Base-by-base conservation (phyloP, 2,113 vertebrate genomes). In the Grus americana region DNA sequence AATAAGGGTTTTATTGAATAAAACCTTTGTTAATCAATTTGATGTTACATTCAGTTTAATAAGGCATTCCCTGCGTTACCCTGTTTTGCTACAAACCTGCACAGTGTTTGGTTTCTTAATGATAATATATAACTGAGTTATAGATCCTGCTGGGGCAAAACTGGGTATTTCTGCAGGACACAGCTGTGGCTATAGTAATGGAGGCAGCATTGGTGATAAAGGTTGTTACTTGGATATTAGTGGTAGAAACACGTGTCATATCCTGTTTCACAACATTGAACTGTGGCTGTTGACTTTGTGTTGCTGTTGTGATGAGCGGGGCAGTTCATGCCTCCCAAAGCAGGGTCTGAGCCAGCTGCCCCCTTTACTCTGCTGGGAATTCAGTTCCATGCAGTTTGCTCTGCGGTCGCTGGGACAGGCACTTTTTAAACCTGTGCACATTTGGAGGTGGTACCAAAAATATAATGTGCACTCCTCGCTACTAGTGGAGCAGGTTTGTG, bases 321-420 rank as follows among this genome's bases (percentile, higher is more conserved):
- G 70, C 47, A 61, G 68, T 70, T 84, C 6, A 0, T 62, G 63
- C 42, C 38, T 80, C 59, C 24, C 29, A 54, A 19, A 26, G 46
- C 22, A 59, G 34, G 40, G 14, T 50, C 11, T 68, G 75, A 55
- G 55, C 22, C 92, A 54, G 70, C 36, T 3, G 0, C 50, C 76
- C 44, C 14, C 6, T 90, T 54, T 29, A 12, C 42, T 55, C 9
- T 46, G 22, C 65, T 54, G 57, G 12, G 23, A n/a, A 3, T 82
- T 73, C 40, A 22, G 49, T 63, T 65, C 81, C 34, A 6, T 0
- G 1, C 13, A 9, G 38, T 46, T 70, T 42, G 65, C 46, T 54
- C 15, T 20, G 57, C 3, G 1, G 18, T 49, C 3, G 0, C 46
- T 61, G 55, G 47, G 50, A 50, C 9, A 5, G 36, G n/a, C 18